Base-by-base conservation (phyloP, 1,140 invertebrate species). In the Chrysomallon squamiferum region DNA sequence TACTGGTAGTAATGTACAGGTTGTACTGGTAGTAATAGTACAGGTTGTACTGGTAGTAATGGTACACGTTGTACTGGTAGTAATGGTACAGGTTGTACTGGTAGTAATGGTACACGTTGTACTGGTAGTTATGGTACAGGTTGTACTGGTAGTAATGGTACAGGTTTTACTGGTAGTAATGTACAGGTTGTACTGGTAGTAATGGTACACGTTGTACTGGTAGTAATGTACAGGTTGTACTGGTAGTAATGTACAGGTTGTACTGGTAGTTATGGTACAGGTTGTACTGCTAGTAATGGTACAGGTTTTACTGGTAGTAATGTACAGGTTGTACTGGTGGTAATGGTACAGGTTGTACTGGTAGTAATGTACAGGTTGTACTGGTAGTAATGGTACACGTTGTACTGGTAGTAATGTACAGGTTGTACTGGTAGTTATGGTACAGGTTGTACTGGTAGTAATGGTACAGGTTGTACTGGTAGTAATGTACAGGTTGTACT, bases 161-260 rank as follows among this genome's bases (percentile, higher is more conserved):
- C 5, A 7, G n/a, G 49, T 22, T 7, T 6, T 52, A 52, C 5
- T 52, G n/a, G n/a, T 29, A 52, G n/a, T 29, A 52, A n/a, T n/a
- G 49, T 52, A 52, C 5, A 7, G n/a, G 49, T 52, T 7, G 49
- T 52, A 52, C 6, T 29, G n/a, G 49, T 29, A 52, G 49, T 29
- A 52, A 29, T 29, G n/a, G n/a, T 29, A 52, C 5, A 6, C 5
- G 49, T 29, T 7, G 27, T 29, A 52, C 5, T 29, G n/a, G 49
- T 29, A 52, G 49, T 52, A 52, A 18, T 52, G 49, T 52, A 52
- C 5, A 7, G n/a, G 49, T 52, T 7, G 49, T 52, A 52, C 5
- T 52, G n/a, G 49, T 52, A 52, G 49, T 52, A 52, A 18, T 52
- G n/a, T n/a, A n/a, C n/a, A n/a, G n/a, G 49, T 52, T 7, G 49